Evolutionary conservation across 2,888 invertebrate species (phyloP).

Genomic region (Ochropleura plecta): DNA sequence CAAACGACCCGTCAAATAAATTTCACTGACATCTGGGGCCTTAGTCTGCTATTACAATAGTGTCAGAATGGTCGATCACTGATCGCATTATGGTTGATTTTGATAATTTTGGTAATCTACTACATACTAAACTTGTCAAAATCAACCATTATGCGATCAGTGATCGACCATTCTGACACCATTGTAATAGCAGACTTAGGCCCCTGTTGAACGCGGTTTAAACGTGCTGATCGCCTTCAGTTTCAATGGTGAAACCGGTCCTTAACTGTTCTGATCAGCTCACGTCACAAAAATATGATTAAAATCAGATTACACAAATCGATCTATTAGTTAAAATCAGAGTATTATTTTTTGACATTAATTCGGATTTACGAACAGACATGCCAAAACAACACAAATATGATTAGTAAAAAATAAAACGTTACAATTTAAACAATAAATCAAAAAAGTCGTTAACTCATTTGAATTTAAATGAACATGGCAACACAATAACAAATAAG

Average conservation of each 20-base stretch:
- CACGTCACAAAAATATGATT: not conserved
- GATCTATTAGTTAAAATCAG: constrained; percentile 35
- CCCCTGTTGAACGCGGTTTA: not conserved
- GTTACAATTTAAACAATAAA: constrained; percentile 59
- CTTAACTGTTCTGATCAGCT: not conserved
- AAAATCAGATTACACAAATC: constrained; percentile 3
- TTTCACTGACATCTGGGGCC: too few species aligned
- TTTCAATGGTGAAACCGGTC: not conserved
- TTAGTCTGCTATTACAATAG: too few species aligned
- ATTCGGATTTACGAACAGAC: constrained; percentile 42
- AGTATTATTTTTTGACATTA: constrained; percentile 25
- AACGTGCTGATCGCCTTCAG: not conserved
- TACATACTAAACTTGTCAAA: too few species aligned
- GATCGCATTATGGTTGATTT: too few species aligned
- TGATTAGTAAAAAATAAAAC: constrained; percentile 41
- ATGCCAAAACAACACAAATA: constrained; percentile 58
- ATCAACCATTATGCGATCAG: too few species aligned
- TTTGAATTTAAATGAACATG: constrained; percentile 56
- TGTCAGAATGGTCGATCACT: too few species aligned
- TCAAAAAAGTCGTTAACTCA: constrained; percentile 57
- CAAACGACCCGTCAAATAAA: too few species aligned
- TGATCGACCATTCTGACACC: too few species aligned
- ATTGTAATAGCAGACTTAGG: too few species aligned
- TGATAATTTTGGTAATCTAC: too few species aligned
- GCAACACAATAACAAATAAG: constrained; percentile 31